Evolutionary conservation across 2,113 vertebrate genomes (phyloP).

Genomic region (Sinocyclocheilus anophthalmus): DNA sequence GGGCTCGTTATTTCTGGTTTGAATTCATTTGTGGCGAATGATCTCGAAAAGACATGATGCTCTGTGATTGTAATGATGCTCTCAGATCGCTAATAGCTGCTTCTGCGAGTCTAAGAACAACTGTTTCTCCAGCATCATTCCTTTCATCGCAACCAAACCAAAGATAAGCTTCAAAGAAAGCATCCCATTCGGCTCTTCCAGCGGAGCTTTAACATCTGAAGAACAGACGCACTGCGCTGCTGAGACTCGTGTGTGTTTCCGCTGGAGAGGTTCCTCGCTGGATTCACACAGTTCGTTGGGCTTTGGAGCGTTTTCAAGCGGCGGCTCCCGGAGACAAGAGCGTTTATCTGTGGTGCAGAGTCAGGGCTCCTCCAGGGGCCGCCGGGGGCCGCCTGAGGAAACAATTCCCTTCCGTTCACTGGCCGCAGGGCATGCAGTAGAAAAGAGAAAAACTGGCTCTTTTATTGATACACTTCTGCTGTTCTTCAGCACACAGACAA

Average conservation of each 20-base stretch:
- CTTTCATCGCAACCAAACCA: slow-evolving; percentile 4
- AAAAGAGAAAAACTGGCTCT: background rate
- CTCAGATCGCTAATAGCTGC: slow-evolving; percentile 24
- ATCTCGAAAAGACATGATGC: background rate
- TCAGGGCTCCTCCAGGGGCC: slow-evolving; percentile 72
- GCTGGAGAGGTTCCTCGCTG: background rate
- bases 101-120: slow-evolving; percentile 8
- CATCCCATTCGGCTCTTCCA: background rate
- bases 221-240: background rate
- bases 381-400: slow-evolving; percentile 70
- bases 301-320: slow-evolving; percentile 63
- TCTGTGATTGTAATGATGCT: slow-evolving; percentile 4
- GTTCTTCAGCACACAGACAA: background rate
- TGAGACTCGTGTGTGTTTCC: too few species aligned
- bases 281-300: background rate
- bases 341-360: slow-evolving; percentile 70
- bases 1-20: slow-evolving; percentile 37
- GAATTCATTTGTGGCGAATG: slow-evolving; percentile 24
- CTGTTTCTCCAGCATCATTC: slow-evolving; percentile 3
- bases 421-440: slow-evolving; percentile 45
- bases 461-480: background rate
- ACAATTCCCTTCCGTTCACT: slow-evolving; percentile 59
- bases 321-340: slow-evolving; percentile 61
- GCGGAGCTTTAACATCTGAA: slow-evolving; percentile 10
- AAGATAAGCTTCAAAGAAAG: slow-evolving; percentile 15